Evolutionary conservation across 2,888 invertebrate species (phyloP), one percentile per base, ranked within the genome.

Genomic region (Erpobdella octoculata): DNA sequence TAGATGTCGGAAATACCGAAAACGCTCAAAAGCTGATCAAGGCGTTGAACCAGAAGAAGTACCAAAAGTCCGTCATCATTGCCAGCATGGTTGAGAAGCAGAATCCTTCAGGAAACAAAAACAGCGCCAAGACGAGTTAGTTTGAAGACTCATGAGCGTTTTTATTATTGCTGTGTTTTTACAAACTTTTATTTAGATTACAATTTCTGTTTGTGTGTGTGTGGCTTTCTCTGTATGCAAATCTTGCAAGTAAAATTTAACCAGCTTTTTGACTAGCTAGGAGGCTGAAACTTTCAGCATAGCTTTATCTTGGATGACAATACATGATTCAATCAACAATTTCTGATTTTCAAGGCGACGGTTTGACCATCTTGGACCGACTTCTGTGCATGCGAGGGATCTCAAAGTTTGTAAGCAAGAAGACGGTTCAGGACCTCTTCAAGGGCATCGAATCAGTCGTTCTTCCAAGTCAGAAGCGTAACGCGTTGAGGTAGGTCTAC

Each of bases 391-490:
- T 69, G n/a, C 28, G 33, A 33, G 69, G 69, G 18, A 28, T 69
- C 18, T 25, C 31, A 4, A 69, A 69, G 25, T 48, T 48, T 33
- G 69, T 69, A 12, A 58, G 69, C 58, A 69, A 69, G 31, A 69
- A 69, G 21, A 35, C 58, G n/a, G 35, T 69, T 1, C 33, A 15
- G n/a, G 69, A 35, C 35, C 46, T 69, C 4, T 69, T 69, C 58
- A 69, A 69, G 58, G 46, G 58, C 12, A 35, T 46, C 3, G 69
- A 69, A 33, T 35, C 69, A 2, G 33, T 69, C 58, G 6, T 69
- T 53, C 9, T 69, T 33, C 69, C 69, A 3, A 53, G 53, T 18
- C 21, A 21, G 15, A 48, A 58, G 53, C 35, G 33, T 15, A 48
- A 48, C 1, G 69, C 25, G 8, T 58, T 58, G 18, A 69, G 69